These are phyloP conservation scores for Isichthys henryi DNA, from an alignment of 2,113 vertebrate genomes.

Conservation along the genomic window DNA sequence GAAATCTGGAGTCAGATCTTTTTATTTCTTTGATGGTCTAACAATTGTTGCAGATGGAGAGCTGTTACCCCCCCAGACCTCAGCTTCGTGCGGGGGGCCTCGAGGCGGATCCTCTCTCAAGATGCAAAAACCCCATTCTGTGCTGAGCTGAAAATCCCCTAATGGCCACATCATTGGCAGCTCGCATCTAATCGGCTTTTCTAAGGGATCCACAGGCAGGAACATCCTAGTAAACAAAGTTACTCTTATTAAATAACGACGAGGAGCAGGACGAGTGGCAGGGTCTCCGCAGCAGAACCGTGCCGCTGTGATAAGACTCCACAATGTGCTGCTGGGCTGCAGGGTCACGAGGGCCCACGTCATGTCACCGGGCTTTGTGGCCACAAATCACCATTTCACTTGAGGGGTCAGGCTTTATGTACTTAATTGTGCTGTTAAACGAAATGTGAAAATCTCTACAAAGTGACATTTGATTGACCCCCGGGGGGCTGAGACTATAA, in stretches of 20 bases:
- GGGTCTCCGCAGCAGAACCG: not conserved
- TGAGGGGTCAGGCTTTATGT: not conserved
- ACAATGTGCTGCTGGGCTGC: not conserved
- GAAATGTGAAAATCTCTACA: slow-evolving; percentile 6
- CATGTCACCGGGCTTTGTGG: not conserved
- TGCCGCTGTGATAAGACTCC: not conserved
- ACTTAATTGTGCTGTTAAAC: slow-evolving; percentile 11
- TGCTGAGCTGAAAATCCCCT: not conserved
- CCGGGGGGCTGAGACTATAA: slow-evolving; percentile 3
- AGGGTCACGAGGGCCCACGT: not conserved
- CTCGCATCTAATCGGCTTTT: not conserved
- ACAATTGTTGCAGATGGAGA: not conserved
- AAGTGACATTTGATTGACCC: not conserved
- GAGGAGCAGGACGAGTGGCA: not conserved
- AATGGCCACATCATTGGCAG: not conserved
- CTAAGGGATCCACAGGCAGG: not conserved
- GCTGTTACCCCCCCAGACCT: not conserved
- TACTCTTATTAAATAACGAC: slow-evolving; percentile 5
- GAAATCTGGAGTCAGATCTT: not conserved
- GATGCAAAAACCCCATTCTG: not conserved
- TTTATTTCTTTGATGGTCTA: not conserved
- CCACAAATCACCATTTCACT: not conserved
- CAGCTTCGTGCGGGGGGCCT: not conserved
- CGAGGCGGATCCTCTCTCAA: not conserved
- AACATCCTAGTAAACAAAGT: slow-evolving; percentile 2